Base-by-base conservation (phyloP, 2,113 vertebrate species). In the Actenoides hombroni region DNA sequence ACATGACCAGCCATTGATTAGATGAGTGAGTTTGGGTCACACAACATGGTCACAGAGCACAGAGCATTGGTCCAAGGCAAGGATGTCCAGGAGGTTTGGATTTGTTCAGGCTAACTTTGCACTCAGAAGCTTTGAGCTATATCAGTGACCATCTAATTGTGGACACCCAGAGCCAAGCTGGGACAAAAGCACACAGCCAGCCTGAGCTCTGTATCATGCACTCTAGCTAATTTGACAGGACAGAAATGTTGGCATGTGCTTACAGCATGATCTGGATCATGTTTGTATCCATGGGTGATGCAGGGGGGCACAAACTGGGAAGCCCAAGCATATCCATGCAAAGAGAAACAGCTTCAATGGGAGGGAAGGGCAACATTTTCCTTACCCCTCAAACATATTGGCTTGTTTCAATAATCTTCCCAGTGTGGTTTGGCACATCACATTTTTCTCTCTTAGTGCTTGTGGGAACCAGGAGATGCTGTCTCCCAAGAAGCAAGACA, bases 381-480 rank as follows among this genome's bases (percentile, higher is more conserved):
- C 8, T n/a, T 54, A 42, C 12, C 3, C 63, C 25, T 78, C 42
- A 74, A 74, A 48, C 20, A 39, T 24, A 71, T 13, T 68, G 5
- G 1, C 60, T 78, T 1, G 1, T 33, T 70, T 81, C 51, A 75
- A 19, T 40, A 46, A 3, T 59, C 54, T 86, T 83, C 44, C 40
- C 35, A 46, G n/a, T 63, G n/a, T 24, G 17, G 15, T 78, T 95
- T 92, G 88, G 64, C 60, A 86, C 15, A 54, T 29, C 12, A 44
- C 23, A 16, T 33, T 92, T 91, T 91, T 75, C 42, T 77, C 61
- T 90, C 23, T 71, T 26, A 9, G 16, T 78, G 29, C 18, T 57
- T 95, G 75, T 94, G 74, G 77, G 80, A 95, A 92, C 16, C 44
- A 90, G 63, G 92, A 81, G 53, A 86, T 39, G n/a, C 16, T 83